Percentiles rank a stretch among this genome's conserved stretches.
phyloP scores from a whole-genome alignment of 1,140 invertebrate genomes.

The Vollenhovia emeryi region DNA sequence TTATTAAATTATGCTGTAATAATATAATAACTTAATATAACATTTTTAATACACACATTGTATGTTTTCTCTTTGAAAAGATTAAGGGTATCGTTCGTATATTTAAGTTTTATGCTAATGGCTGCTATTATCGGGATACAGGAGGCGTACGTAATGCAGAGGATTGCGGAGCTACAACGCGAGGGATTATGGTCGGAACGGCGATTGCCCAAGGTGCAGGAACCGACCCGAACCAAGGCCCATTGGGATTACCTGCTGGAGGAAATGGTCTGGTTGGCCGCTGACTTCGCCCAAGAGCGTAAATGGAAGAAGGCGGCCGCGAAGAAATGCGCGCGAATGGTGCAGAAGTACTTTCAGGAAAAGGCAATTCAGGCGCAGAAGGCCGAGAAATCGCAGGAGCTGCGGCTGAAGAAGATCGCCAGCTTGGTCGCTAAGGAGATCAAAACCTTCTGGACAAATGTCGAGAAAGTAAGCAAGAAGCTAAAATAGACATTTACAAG shows the following conservation, averaged over 20 bases:
- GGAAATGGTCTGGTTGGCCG: slow-evolving; percentile 99
- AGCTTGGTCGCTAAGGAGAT: slow-evolving; percentile 97
- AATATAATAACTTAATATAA: neutral
- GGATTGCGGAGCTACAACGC: slow-evolving; percentile 94
- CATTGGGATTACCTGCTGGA: slow-evolving; percentile 99
- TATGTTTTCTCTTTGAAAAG: too few relatives aligned
- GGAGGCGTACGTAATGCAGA: slow-evolving; percentile 97
- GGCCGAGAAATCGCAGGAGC: slow-evolving; percentile 96
- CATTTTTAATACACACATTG: neutral
- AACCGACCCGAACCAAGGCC: slow-evolving; percentile 95
- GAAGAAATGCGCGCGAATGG: slow-evolving; percentile 96
- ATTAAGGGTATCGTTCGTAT: neutral
- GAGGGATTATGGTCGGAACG: slow-evolving; percentile 97
- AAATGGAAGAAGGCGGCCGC: slow-evolving; percentile 99
- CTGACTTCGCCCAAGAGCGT: slow-evolving; percentile 98
- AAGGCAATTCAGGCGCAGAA: slow-evolving; percentile 95
- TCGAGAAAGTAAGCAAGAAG: slow-evolving; percentile 91
- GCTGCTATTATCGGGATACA: slow-evolving; percentile 57
- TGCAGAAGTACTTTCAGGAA: slow-evolving; percentile 98
- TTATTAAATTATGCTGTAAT: neutral
- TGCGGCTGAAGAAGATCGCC: slow-evolving; percentile 94
- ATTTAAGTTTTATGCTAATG: slow-evolving; percentile 19
- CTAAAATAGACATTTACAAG: neutral
- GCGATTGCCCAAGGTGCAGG: slow-evolving; percentile 96
- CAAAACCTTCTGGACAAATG: slow-evolving; percentile 97